Base-by-base conservation (phyloP, 2,797 vertebrate species). In the Acanthurus tractus region DNA sequence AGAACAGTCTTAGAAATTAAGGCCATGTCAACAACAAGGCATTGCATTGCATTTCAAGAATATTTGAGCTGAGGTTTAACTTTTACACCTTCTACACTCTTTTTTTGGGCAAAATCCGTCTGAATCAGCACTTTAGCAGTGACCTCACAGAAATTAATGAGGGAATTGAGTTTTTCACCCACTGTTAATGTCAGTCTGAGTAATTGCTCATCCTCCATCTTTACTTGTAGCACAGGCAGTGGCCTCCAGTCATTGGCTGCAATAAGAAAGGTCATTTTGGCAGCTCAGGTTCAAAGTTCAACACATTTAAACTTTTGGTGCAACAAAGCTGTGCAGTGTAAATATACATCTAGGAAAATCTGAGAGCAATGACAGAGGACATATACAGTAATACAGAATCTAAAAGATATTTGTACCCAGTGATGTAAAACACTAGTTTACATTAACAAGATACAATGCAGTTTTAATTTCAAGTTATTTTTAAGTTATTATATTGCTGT, bases 281-380 rank as follows among this genome's bases (percentile, higher is more conserved):
- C 40, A 67, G 18, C 11, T 56, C 42, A 48, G 52, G 18, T 45
- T 55, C 53, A 68, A 45, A 55, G 12, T 46, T 56, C 6, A 34
- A 54, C 29, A 46, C 13, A 22, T 58, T 58, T 13, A 22, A 8
- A 22, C 0, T 4, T 22, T 22, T 40, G 3, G 36, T n/a, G 20
- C 36, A 40, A 13, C 6, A 12, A 25, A 18, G 17, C 54, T 56
- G 8, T 12, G 29, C 11, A 54, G 1, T 13, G 4, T 23, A 46
- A 6, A n/a, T 6, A 5, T 42, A 10, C 6, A 4, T 14, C 23
- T 1, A 52, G 8, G 34, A 34, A 23, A 18, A 14, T 11, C 40
- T 10, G 23, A 18, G 13, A 59, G 9, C 13, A 23, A 29, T n/a
- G n/a, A 48, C 63, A 12, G 8, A 52, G 4, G n/a, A 36, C 46